Base-by-base conservation (phyloP, 92 coral and sea anemone genomes). In the Scolanthus callimorphus region DNA sequence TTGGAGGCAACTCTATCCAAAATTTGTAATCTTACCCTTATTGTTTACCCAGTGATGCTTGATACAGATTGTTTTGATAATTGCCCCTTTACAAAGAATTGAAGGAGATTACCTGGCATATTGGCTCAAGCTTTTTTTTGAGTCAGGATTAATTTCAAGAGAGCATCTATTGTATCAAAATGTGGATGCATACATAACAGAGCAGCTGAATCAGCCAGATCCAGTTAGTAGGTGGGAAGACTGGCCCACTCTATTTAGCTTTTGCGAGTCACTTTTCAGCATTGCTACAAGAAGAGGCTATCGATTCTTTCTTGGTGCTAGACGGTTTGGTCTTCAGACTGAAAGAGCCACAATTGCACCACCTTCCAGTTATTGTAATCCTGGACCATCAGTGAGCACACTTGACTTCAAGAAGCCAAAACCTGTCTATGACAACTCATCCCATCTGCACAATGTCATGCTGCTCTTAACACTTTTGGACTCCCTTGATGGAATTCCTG, bases 221-320 rank as follows among this genome's bases (percentile, higher is more conserved):
- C 86, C 91, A n/a, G 82, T 79, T 0, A 60, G 53, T 19, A 66
- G 63, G 49, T 79, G 91, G 91, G 70, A 83, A 29, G 59, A 67
- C 11, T 84, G 79, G 91, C 91, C 85, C 57, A 84, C 91, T 29
- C 25, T 79, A 43, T 65, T 45, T 39, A 83, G 83, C 47, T 57
- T 24, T 30, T 77, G 90, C 52, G 72, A 83, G 53, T 77, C 90
- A 2, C 70, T 77, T 44, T 63, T 71, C 25, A 70, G 58, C 38
- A 31, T 62, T 27, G 79, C 80, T 10, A 13, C 79, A 20, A 77
- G 80, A 49, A 82, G 46, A 64, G 80, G 89, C 0, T 70, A 69
- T 55, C 76, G 46, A 59, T 77, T 82, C 58, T 82, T 61, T 52
- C 80, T 82, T 45, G 85, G 89, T 29, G 22, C 27, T 4, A 82